phyloP scores from a whole-genome alignment of 2,888 invertebrate species.

The Chelonus formosanus region DNA sequence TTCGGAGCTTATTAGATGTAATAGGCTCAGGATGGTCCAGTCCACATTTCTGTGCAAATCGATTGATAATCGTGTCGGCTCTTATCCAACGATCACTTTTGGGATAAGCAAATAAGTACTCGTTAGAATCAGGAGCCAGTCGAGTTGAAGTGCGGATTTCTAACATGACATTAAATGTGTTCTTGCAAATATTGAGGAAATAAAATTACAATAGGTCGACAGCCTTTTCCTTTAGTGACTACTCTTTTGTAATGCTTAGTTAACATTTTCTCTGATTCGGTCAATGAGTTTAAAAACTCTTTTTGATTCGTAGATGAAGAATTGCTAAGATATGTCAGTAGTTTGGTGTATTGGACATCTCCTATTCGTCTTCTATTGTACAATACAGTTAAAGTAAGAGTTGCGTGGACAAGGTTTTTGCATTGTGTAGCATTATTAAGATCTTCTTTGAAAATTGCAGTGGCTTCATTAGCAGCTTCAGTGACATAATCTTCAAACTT shows the following conservation, averaged over 20 bases:
- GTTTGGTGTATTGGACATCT: conserved; percentile 18
- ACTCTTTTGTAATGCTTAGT: conserved; percentile 14
- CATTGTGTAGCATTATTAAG: conserved; percentile 4
- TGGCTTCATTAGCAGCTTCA: conserved; percentile 9
- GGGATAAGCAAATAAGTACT: conserved; percentile 5
- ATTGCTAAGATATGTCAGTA: neutral
- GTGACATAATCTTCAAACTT: conserved; percentile 20
- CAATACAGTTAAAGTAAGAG: conserved; percentile 9
- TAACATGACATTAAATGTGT: conserved; percentile 5
- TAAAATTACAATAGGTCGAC: neutral
- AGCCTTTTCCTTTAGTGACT: conserved; percentile 17
- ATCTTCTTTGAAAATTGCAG: neutral
- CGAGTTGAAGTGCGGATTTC: neutral
- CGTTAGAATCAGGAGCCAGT: neutral
- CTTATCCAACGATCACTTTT: neutral
- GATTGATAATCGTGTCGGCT: neutral
- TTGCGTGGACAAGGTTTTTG: conserved; percentile 16
- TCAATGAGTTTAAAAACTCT: conserved; percentile 9
- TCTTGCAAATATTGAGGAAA: conserved; percentile 15
- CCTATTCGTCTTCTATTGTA: conserved; percentile 23
- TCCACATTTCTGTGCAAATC: conserved; percentile 1
- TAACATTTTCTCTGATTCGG: conserved; percentile 11
- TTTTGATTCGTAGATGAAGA: conserved; percentile 8
- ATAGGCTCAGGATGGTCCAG: conserved; percentile 7
- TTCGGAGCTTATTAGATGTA: conserved; percentile 3